A percentile compares a stretch with the other conserved stretches of the same genome.
Evolutionary conservation across 2,888 invertebrate species (phyloP).

Genomic region (Teinopalpus imperialis): DNA sequence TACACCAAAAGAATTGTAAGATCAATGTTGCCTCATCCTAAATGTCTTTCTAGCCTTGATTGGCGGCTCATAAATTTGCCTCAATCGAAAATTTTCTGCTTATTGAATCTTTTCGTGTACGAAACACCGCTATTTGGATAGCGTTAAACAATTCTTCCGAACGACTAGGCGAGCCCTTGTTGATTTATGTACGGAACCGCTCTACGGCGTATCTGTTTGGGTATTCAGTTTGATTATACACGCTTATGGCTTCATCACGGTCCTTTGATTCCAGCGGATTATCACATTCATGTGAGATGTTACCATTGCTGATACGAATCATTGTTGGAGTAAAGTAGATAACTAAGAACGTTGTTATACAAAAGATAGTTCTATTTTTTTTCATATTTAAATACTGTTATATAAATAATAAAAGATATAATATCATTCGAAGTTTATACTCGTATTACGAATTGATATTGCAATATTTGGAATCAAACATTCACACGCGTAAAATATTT

Average conservation of each 20-base stretch:
- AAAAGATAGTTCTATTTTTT: too few species aligned
- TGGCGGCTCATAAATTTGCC: conserved; percentile 63
- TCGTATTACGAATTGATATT: too few species aligned
- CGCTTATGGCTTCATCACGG: conserved; percentile 53
- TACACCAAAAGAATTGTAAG: too few species aligned
- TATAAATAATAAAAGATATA: too few species aligned
- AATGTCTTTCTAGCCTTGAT: too few species aligned
- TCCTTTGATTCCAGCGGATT: conserved; percentile 27
- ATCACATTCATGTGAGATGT: conserved; percentile 24
- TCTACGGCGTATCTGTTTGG: conserved; percentile 59
- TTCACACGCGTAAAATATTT: too few species aligned
- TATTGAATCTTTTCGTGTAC: conserved; percentile 67
- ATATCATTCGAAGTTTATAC: too few species aligned
- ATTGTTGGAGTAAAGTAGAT: conserved; percentile 1
- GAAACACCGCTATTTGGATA: conserved; percentile 74
- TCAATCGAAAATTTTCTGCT: conserved; percentile 76
- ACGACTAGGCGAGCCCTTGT: conserved; percentile 66
- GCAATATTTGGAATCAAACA: too few species aligned
- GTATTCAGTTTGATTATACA: conserved; percentile 70
- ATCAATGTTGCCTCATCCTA: too few species aligned
- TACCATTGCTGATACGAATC: background rate
- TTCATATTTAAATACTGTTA: too few species aligned
- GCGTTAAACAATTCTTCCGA: conserved; percentile 80
- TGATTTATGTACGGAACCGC: conserved; percentile 53
- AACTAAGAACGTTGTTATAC: too few species aligned